Base-by-base conservation (phyloP, 2,113 vertebrate genomes). In the Hemibagrus wyckioides region DNA sequence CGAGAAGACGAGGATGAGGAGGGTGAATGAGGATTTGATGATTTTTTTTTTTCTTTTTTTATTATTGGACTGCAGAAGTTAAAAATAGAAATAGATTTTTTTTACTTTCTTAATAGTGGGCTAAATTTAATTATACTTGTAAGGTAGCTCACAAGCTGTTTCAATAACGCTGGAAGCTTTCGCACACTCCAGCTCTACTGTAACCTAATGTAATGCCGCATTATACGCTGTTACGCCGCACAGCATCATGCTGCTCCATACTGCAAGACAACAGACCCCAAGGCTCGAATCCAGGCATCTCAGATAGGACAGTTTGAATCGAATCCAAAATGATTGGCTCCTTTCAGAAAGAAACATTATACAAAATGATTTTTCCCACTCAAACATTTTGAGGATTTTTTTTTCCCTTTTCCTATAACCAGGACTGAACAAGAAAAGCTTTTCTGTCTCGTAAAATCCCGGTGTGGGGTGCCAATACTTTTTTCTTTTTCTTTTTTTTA, bases 161-260 rank as follows among this genome's bases (percentile, higher is more conserved):
- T 73, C 61, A 84, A 71, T 71, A 84, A 71, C 21, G 82, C 65
- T 39, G 82, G 82, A 6, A 36, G 65, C 65, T 52, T 84, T 71
- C n/a, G 33, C 82, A 71, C 65, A 84, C 50, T 83, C 21, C 82
- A 10, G 65, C 82, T 71, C 44, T 71, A 33, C 48, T 84, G 65
- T 71, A 84, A 84, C 65, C 44, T 71, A 71, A 84, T 73, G 85
- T 82, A 86, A 81, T 82, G 54, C 39, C 57, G 61, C 75, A 80
- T 81, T 57, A 81, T 81, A 59, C 54, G 54, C 79, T 14, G 25
- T 81, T 81, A 81, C 79, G 59, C 54, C 1, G 79, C 13, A 19
- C 79, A 57, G 5, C 79, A 81, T 81, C 79, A 59, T 81, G 79
- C 79, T 80, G 30, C 36, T 80, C 50, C 23, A 79, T 79, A 79